Evolutionary conservation across 1,140 invertebrate species (phyloP).

Genomic region (Solenopsis fugax): DNA sequence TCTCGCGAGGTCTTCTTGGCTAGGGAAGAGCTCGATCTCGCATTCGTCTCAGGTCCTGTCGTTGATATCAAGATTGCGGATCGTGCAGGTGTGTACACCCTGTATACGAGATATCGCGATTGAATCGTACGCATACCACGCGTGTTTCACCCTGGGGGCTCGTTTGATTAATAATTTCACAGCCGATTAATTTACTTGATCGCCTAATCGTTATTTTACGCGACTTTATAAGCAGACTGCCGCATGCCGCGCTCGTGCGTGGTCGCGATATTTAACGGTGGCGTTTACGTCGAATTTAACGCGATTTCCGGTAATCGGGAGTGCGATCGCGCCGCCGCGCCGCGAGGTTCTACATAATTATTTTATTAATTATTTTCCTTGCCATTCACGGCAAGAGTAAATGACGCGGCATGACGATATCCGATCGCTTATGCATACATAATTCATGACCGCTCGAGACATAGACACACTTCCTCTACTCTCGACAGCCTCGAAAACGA

Average conservation of each 20-base stretch:
- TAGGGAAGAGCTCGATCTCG: neutral
- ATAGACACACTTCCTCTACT: slow-evolving; percentile 19
- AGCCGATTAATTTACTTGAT: slow-evolving; percentile 41
- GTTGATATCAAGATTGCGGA: neutral
- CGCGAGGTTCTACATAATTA: slow-evolving; percentile 20
- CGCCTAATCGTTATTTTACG: slow-evolving; percentile 35
- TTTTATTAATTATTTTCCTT: slow-evolving; percentile 46
- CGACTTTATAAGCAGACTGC: slow-evolving; percentile 25
- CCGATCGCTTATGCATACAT: neutral
- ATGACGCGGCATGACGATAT: slow-evolving; percentile 11
- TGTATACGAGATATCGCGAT: neutral
- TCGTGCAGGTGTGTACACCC: neutral
- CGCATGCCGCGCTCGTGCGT: neutral
- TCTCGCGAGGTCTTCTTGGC: neutral
- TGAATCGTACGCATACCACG: neutral
- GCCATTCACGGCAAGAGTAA: neutral
- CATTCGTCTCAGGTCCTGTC: neutral
- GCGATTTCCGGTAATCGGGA: slow-evolving; percentile 15
- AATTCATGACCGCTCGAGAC: slow-evolving; percentile 41
- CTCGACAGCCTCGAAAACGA: slow-evolving; percentile 49
- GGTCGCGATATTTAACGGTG: neutral
- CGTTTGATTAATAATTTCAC: slow-evolving; percentile 52
- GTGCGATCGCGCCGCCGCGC: neutral
- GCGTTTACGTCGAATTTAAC: slow-evolving; percentile 9
- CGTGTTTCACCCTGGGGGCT: too few species aligned